Base-by-base conservation (phyloP, 2,888 invertebrate genomes). In the Yponomeuta evonymella region DNA sequence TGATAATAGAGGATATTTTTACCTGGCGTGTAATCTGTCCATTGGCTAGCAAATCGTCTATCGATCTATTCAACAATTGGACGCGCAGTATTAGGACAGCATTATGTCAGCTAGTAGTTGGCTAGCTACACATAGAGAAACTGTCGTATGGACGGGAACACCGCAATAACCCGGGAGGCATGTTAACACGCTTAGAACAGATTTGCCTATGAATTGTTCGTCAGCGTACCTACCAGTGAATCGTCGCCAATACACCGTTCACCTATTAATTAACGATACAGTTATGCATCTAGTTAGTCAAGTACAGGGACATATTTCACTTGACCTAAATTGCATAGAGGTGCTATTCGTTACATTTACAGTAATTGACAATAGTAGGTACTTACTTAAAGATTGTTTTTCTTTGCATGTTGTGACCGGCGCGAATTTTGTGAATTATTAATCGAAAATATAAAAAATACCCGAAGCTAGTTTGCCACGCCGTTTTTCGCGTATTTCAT, bases 151-250 rank as follows among this genome's bases (percentile, higher is more conserved):
- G 81, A 79, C 83, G 80, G 81, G 84, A 82, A 81, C 81, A 85
- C 86, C 86, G 83, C 88, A 89, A 86, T 87, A 87, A 82, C 86
- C 86, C 82, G 76, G 78, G 78, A 85, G 83, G 85, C 82, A 82
- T 90, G 88, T 90, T 89, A 88, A 89, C 89, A 86, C 83, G 87
- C 85, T 88, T 86, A 85, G 79, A 83, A 77, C 84, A 87, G 88
- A 88, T 90, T 90, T 87, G 86, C 82, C 83, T 85, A 86, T 88
- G 89, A 90, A 90, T 89, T 86, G 87, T 84, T 84, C 81, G 85
- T 83, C 80, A 43, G 84, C 82, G 79, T 15, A 78, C 81, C 11
- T n/a, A 33, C 67, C 33, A 29, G 65, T 33, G 33, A 65, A 65
- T 65, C 12, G 64, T 51, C 51, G 51, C 33, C 29, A 23, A 65